Conservation (phyloP, 2,113 vertebrate species). For the Gallinago jamesoni region DNA sequence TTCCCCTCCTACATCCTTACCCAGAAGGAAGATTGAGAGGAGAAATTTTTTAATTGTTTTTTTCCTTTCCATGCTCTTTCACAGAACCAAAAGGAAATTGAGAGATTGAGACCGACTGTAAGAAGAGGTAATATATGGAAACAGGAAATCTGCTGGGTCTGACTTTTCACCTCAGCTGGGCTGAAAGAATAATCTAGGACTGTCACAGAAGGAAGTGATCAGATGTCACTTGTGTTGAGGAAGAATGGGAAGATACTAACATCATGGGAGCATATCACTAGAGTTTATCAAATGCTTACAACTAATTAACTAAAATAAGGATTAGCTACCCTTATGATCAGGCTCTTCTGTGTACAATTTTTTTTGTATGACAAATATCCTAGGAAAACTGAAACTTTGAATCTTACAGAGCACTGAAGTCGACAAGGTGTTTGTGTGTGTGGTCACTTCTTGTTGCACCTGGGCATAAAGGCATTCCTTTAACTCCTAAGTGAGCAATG, state of each 20-base stretch:
- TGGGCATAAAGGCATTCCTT: background rate
- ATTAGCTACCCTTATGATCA: background rate
- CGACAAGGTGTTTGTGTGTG: background rate
- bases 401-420: background rate
- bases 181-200: background rate
- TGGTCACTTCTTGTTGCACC: rapidly evolving
- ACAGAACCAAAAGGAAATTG: slow-evolving; percentile 13
- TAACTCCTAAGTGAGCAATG: background rate
- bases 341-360: background rate
- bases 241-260: slow-evolving; percentile 42
- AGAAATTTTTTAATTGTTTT: background rate
- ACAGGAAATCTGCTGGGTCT: slow-evolving; percentile 20
- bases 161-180: slow-evolving; percentile 51
- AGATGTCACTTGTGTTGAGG: slow-evolving; percentile 3
- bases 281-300: background rate
- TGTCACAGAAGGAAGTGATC: slow-evolving; percentile 47
- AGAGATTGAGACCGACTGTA: background rate
- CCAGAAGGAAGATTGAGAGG: background rate
- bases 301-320: background rate
- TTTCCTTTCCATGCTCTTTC: background rate
- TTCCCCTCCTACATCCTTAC: background rate
- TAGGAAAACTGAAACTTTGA: background rate
- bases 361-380: background rate
- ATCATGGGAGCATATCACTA: background rate
- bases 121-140: slow-evolving; percentile 5